Evolutionary conservation across 1,140 invertebrate genomes (phyloP), one percentile per base, ranked within the genome.

Genomic region (Maniola jurtina): DNA sequence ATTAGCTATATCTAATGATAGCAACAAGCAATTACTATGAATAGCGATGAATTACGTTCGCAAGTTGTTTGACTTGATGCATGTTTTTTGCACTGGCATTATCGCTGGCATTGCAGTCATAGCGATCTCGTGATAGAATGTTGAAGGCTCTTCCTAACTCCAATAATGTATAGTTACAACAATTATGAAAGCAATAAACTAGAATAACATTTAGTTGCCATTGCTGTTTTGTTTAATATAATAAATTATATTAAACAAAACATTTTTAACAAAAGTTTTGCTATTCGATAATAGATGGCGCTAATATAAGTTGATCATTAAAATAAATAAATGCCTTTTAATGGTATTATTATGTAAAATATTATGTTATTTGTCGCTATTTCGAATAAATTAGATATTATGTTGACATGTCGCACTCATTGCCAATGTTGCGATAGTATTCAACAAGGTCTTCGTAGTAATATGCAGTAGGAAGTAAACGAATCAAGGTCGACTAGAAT

Each of bases 91-190:
- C 42, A 45, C 10, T 45, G 42, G 42, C 42, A 45, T 16, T 72
- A 63, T 54, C 70, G 60, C 60, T 72, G 66, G 52, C 71, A 79
- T 76, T 78, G 69, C 76, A 81, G 73, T 76, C 66, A 75, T 73
- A 75, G 64, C 72, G 68, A 76, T 81, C 74, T 79, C 73, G 77
- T 75, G 73, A 77, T 86, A 85, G 72, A 80, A 81, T 80, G 75
- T 76, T 83, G 81, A 86, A 86, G 81, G 83, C 72, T 83, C 83
- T 86, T 86, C 83, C 83, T 84, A 72, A 72, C 66, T 70, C 57
- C 58, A 59, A 66, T 72, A 69, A 69, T 71, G 57, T 68, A 70
- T 73, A 75, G 72, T 72, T 77, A 58, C 66, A 61, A 60, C 50
- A 59, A 74, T 71, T 74, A 68, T 54, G 57, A 67, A 69, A 69